Evolutionary conservation across 2,888 invertebrate genomes (phyloP).

Genomic region (Protula sp.): DNA sequence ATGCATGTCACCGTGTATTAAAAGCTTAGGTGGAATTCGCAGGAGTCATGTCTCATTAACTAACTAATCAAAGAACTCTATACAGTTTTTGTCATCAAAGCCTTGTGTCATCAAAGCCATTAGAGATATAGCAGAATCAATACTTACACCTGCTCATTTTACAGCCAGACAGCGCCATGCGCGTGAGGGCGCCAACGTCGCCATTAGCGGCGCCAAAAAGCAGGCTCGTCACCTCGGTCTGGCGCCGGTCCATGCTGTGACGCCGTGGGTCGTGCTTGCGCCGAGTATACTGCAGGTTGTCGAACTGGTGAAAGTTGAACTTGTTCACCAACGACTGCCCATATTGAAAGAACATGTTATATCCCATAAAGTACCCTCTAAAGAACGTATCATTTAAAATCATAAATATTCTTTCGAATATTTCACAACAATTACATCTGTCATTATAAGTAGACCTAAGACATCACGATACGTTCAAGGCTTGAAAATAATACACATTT

Average conservation of each 20-base stretch:
- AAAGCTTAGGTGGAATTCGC: too few relatives aligned
- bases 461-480: too few relatives aligned
- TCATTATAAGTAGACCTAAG: too few relatives aligned
- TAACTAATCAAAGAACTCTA: too few relatives aligned
- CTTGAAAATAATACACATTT: too few relatives aligned
- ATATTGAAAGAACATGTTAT: too few relatives aligned
- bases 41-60: too few relatives aligned
- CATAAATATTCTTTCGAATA: not conserved
- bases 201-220: constrained; percentile 24
- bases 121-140: too few relatives aligned
- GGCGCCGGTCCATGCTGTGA: constrained; percentile 9
- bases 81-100: too few relatives aligned
- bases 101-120: too few relatives aligned
- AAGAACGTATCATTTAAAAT: not conserved
- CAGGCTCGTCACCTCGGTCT: constrained; percentile 13
- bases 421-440: not conserved
- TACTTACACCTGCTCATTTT: too few relatives aligned
- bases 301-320: constrained; percentile 96
- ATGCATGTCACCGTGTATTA: too few relatives aligned
- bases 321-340: constrained; percentile 78
- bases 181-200: constrained; percentile 17
- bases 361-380: constrained; percentile 1
- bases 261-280: constrained; percentile 61
- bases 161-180: not conserved
- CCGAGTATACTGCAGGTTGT: constrained; percentile 78